Conservation (phyloP, 2,888 invertebrate species). For the Leptopilina myrica region DNA sequence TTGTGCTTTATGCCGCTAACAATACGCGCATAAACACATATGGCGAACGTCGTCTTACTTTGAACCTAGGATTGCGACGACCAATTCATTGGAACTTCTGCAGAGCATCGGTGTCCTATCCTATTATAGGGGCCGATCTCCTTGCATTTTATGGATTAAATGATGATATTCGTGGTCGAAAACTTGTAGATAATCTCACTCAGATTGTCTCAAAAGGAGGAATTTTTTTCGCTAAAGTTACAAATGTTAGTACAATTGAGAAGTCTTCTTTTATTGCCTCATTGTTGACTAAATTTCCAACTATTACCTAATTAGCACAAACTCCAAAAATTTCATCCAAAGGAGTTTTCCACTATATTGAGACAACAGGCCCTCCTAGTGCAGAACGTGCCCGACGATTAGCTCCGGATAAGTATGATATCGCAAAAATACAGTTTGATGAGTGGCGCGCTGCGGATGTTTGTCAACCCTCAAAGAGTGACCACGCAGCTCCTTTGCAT, state of each 20-base stretch:
- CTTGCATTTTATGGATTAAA: constrained; percentile 26
- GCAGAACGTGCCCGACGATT: neutral
- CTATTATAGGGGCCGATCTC: neutral
- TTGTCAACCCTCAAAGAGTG: neutral
- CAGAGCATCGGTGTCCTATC: constrained; percentile 44
- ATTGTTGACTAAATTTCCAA: constrained; percentile 22
- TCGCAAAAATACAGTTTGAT: neutral
- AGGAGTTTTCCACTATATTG: constrained; percentile 61
- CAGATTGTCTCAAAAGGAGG: neutral
- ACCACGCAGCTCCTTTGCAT: neutral
- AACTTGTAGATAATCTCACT: constrained; percentile 11
- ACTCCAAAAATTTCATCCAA: neutral
- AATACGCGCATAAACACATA: neutral
- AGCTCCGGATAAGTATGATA: neutral
- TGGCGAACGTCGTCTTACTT: neutral
- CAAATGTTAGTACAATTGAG: neutral
- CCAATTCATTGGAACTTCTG: constrained; percentile 44
- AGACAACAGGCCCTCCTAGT: constrained; percentile 64
- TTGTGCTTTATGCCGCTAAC: neutral
- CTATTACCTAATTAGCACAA: neutral
- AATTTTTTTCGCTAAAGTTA: neutral
- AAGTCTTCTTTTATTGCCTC: neutral
- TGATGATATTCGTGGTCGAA: constrained; percentile 29
- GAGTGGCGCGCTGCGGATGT: too few species aligned
- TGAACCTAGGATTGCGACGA: constrained; percentile 48